These are phyloP conservation scores for Nothocercus nigrocapillus DNA, from an alignment of 2,113 vertebrate species.

Conservation along the genomic window DNA sequence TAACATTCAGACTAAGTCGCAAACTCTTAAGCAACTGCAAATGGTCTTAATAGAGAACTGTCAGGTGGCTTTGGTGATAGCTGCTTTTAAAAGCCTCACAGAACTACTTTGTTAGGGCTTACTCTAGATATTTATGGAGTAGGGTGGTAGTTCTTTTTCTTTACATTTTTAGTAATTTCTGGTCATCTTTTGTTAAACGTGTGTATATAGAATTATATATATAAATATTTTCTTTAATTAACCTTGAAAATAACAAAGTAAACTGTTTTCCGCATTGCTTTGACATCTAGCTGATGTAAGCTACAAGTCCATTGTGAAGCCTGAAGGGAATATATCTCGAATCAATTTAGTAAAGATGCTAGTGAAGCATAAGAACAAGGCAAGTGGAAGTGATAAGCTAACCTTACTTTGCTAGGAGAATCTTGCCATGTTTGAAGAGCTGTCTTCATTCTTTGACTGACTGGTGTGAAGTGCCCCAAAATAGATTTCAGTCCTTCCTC, in stretches of 20 bases:
- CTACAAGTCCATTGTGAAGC: neutral
- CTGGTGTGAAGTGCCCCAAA: neutral
- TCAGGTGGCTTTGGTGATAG: neutral
- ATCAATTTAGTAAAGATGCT: slow-evolving; percentile 37
- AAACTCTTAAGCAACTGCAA: neutral
- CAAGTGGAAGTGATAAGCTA: slow-evolving; percentile 57
- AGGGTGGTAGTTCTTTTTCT: neutral
- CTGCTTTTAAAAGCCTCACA: neutral
- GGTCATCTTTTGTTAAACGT: neutral
- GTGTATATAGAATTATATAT: neutral
- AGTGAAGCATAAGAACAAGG: slow-evolving; percentile 57
- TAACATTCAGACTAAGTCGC: neutral
- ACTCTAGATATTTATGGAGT: neutral
- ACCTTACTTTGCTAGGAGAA: slow-evolving; percentile 10
- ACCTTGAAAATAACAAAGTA: neutral
- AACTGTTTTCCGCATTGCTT: neutral
- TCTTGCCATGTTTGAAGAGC: slow-evolving; percentile 17
- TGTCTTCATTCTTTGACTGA: slow-evolving; percentile 33
- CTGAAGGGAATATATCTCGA: slow-evolving; percentile 46
- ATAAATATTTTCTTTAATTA: neutral
- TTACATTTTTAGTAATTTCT: neutral
- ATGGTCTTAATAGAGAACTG: neutral
- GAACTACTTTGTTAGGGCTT: neutral
- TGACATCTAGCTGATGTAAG: neutral
- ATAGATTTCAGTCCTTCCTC: neutral